Conservation (phyloP, 2,888 invertebrate species). For the Spodoptera exigua region DNA sequence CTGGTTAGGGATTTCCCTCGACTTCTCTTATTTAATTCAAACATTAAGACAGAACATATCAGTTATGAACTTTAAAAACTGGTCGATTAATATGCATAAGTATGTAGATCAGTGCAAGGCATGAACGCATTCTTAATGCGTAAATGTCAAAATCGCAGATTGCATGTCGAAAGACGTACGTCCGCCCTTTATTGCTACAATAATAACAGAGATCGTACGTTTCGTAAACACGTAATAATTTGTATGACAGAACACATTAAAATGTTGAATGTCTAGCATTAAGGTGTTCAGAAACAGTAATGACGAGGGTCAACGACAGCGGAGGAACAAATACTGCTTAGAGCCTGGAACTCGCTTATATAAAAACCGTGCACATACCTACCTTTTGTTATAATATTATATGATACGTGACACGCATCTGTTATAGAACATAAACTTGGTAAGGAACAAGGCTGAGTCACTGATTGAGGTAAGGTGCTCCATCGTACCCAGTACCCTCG, state of each 20-base stretch:
- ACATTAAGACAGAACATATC: background rate
- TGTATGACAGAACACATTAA: conserved; percentile 31
- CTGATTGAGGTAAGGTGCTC: conserved; percentile 55
- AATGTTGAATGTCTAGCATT: conserved; percentile 42
- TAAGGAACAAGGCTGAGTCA: conserved; percentile 68
- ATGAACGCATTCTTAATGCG: conserved; percentile 24
- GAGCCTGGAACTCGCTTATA: conserved; percentile 9
- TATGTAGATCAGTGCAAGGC: conserved; percentile 9
- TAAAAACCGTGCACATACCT: conserved; percentile 19
- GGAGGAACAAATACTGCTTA: conserved; percentile 16
- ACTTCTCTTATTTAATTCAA: too few species aligned
- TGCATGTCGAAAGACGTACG: conserved; percentile 22
- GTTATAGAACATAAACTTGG: conserved; percentile 62
- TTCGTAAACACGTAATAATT: conserved; percentile 39
- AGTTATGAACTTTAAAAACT: conserved; percentile 1
- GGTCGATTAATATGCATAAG: background rate
- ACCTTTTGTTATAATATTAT: conserved; percentile 32
- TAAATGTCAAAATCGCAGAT: conserved; percentile 45
- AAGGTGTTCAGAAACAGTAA: conserved; percentile 26
- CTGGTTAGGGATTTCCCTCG: too few species aligned
- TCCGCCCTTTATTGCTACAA: conserved; percentile 41
- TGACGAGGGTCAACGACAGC: conserved; percentile 38
- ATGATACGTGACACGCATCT: conserved; percentile 64
- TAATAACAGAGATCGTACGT: conserved; percentile 33
- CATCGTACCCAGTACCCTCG: conserved; percentile 65